These are phyloP conservation scores for Mechanitis messenoides DNA, from an alignment of 2,888 invertebrate species.

Conservation along the genomic window DNA sequence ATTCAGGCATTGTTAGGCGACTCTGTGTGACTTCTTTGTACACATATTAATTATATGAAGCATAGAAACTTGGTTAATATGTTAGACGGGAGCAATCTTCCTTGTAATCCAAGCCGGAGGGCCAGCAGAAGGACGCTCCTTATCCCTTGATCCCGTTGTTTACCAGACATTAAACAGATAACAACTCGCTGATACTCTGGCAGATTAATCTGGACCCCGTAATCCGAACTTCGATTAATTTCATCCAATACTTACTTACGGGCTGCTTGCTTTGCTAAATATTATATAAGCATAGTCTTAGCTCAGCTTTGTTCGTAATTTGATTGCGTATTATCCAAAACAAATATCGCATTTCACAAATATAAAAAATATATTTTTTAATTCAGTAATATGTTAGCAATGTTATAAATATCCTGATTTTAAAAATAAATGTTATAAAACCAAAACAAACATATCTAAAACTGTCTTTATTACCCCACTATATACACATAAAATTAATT, in stretches of 20 bases:
- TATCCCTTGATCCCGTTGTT: constrained; percentile 78
- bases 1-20: not conserved
- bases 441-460: constrained; percentile 5
- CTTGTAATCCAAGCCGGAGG: constrained; percentile 70
- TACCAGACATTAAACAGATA: constrained; percentile 79
- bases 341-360: too few species aligned
- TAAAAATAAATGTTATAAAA: not conserved
- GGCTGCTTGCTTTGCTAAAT: constrained; percentile 43
- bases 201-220: constrained; percentile 70
- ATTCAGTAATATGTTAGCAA: too few species aligned
- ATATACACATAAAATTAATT: constrained; percentile 28
- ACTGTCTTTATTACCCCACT: constrained; percentile 9
- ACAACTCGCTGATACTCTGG: constrained; percentile 74
- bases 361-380: not conserved
- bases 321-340: not conserved
- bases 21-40: not conserved
- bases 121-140: constrained; percentile 74
- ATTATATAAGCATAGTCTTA: constrained; percentile 18
- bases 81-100: constrained; percentile 62
- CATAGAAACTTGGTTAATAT: constrained; percentile 35
- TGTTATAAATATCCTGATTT: too few species aligned
- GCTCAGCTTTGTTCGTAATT: not conserved
- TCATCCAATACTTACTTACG: constrained; percentile 70
- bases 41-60: constrained; percentile 23
- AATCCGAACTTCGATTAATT: constrained; percentile 76